Evolutionary conservation across 2,113 vertebrate species (phyloP).

Genomic region (Pollachius pollachius): DNA sequence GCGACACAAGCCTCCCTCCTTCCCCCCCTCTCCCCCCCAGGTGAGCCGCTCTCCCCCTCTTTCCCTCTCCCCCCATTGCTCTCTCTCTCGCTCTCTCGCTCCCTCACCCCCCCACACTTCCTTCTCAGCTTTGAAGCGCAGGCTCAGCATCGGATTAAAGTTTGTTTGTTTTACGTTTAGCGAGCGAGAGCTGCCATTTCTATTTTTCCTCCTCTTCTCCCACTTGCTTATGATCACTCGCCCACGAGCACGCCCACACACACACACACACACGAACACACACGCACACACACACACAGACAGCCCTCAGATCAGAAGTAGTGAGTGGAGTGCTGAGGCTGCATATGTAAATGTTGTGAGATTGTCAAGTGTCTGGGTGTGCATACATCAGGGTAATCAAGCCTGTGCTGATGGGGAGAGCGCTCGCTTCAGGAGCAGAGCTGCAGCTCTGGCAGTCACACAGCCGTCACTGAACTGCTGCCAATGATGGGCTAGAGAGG

Average conservation of each 20-base stretch:
- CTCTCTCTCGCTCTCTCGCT: constrained; percentile 4
- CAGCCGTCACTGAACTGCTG: constrained; percentile 73
- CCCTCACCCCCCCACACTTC: constrained; percentile 28
- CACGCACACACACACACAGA: constrained; percentile 26
- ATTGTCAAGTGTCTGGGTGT: constrained; percentile 74
- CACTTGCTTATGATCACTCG: constrained; percentile 28
- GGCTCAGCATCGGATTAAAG: constrained; percentile 70
- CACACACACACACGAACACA: constrained; percentile 48
- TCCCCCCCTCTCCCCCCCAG: not conserved
- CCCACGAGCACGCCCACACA: constrained; percentile 20
- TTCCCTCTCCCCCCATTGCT: too few species aligned
- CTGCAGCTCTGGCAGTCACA: constrained; percentile 75
- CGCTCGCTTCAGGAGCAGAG: constrained; percentile 67
- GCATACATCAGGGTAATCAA: constrained; percentile 76
- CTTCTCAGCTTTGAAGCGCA: constrained; percentile 69
- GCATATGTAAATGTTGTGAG: constrained; percentile 77
- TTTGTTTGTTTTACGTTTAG: constrained; percentile 80
- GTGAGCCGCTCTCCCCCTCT: not conserved
- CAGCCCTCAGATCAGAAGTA: constrained; percentile 70
- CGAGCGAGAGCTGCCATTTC: constrained; percentile 70
- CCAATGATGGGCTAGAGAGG: constrained; percentile 74
- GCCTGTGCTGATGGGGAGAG: constrained; percentile 67
- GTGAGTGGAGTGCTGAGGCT: constrained; percentile 75
- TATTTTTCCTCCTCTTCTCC: constrained; percentile 54
- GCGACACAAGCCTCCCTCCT: constrained; percentile 45